Base-by-base conservation (phyloP, 2,888 invertebrate genomes). In the Volucella inanis region DNA sequence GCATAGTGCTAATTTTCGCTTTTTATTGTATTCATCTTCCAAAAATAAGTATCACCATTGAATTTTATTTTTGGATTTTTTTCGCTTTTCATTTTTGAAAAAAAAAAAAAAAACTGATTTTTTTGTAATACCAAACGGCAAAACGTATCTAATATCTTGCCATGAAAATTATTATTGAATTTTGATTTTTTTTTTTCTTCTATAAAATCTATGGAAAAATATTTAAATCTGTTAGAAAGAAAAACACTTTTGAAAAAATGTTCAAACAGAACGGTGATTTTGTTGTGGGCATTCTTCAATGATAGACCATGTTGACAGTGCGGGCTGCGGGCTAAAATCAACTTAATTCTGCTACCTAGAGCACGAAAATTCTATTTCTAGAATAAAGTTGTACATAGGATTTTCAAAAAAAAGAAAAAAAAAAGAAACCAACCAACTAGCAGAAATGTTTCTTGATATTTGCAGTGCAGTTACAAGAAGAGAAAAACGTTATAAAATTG, bases 321-420 rank as follows among this genome's bases (percentile, higher is more conserved):
- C 68, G 77, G 64, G 64, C 47, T 49, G 79, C 65, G 75, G 75
- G 61, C 65, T 75, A 55, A 59, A 59, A 79, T 75, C 84, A 84
- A 79, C 84, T 76, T 67, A 67, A 70, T 76, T 80, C 61, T 39
- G 71, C 47, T 80, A 55, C 76, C 62, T 76, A 77, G 76, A 80
- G 77, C 76, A 85, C 72, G 77, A 72, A 77, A 81, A 72, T 77
- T 85, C 85, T 85, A 85, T 85, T 85, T 85, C 81, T 68, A 85
- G 85, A 80, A 68, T 39, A 76, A 57, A 62, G 61, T 75, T 70
- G 64, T 84, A 77, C 84, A 75, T 61, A 59, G 50, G 64, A 65
- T 61, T 76, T 71, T 65, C 76, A 67, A 79, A 50, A 71, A 18
- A 43, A 59, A 61, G 57, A 47, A 50, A 57, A 45, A 49, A 54